These are phyloP conservation scores for Agrilus mali DNA, from an alignment of 2,888 invertebrate species.

Conservation along the genomic window DNA sequence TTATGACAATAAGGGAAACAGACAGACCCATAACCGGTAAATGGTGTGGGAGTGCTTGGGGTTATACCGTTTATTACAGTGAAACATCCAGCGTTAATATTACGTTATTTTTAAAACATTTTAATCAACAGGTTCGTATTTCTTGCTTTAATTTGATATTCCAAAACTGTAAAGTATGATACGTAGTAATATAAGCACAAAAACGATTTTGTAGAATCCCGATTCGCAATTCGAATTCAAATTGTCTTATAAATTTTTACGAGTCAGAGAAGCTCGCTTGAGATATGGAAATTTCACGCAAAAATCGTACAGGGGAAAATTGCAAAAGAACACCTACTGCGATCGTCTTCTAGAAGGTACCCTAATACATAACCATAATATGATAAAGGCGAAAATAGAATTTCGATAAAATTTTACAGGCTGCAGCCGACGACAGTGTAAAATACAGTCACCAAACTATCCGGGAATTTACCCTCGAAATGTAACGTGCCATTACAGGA, in stretches of 20 bases:
- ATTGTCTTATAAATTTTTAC: constrained; percentile 72
- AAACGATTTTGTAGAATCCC: background rate
- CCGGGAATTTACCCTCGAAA: constrained; percentile 82
- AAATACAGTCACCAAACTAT: constrained; percentile 80
- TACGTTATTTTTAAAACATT: constrained; percentile 53
- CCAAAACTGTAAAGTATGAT: no score
- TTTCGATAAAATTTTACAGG: constrained; percentile 18
- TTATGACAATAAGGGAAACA: constrained; percentile 63
- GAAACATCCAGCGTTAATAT: constrained; percentile 69
- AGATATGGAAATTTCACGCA: constrained; percentile 65
- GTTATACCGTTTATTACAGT: constrained; percentile 75
- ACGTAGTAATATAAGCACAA: no score
- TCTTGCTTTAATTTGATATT: background rate
- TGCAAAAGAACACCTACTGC: constrained; percentile 65
- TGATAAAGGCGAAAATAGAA: no score
- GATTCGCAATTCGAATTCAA: constrained; percentile 57
- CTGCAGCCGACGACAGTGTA: constrained; percentile 50
- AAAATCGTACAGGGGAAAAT: constrained; percentile 62
- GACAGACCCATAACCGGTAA: constrained; percentile 62
- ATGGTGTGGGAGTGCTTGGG: constrained; percentile 78
- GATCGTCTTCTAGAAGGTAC: constrained; percentile 58
- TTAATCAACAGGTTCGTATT: constrained; percentile 56
- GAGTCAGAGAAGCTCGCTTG: constrained; percentile 60
- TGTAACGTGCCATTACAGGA: constrained; percentile 45
- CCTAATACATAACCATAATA: no score